Conservation (phyloP, 2,888 invertebrate species). For the Melanostoma scalare region DNA sequence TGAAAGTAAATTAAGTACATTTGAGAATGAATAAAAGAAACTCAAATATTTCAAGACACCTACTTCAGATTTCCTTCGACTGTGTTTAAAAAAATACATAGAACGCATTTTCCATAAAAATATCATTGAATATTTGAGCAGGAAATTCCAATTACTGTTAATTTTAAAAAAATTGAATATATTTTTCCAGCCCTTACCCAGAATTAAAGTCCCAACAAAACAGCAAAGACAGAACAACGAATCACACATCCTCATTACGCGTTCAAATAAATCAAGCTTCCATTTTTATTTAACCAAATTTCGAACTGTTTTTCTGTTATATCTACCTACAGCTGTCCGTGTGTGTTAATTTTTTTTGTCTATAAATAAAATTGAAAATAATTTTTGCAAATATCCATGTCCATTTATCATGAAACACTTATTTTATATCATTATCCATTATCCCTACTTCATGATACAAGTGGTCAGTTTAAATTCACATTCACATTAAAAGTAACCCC, state of each 20-base stretch:
- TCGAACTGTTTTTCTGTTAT: background rate
- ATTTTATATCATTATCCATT: conserved; percentile 67
- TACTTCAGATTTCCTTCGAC: no score
- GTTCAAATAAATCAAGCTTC: conserved; percentile 46
- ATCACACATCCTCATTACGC: conserved; percentile 22
- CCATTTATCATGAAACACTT: conserved; percentile 58
- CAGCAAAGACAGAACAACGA: no score
- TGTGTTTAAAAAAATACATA: no score
- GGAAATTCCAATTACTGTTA: no score
- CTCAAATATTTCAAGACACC: no score
- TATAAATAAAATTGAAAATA: conserved; percentile 30
- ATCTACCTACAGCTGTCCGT: background rate
- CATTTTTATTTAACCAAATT: background rate
- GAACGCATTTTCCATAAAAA: no score
- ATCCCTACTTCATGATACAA: conserved; percentile 62
- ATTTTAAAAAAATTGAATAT: no score
- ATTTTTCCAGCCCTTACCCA: no score
- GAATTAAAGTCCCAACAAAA: no score
- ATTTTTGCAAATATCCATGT: conserved; percentile 31
- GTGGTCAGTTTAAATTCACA: conserved; percentile 65
- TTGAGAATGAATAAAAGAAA: no score
- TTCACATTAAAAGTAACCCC: conserved; percentile 48
- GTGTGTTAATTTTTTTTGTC: background rate
- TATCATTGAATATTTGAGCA: no score
- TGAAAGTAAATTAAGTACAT: no score